Percentiles rank a stretch among this genome's conserved stretches.
phyloP scores from a whole-genome alignment of 2,888 invertebrate genomes.

The Tinea semifulvella region DNA sequence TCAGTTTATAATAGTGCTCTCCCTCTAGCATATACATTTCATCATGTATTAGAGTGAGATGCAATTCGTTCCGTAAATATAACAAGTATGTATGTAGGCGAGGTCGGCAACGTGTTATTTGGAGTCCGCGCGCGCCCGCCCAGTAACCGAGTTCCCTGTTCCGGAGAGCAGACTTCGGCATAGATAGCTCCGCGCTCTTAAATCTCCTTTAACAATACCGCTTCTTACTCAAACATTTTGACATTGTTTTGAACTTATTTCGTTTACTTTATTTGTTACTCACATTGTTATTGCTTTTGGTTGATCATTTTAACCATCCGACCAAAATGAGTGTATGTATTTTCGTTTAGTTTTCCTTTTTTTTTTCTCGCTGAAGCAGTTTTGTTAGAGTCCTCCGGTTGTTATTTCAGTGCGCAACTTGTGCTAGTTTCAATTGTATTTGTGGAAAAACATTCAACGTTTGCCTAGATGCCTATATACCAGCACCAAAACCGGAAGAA shows the following conservation, averaged over 20 bases:
- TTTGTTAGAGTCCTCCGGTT: background rate
- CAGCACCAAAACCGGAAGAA: background rate
- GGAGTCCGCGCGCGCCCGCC: background rate
- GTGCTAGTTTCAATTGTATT: background rate
- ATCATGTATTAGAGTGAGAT: background rate
- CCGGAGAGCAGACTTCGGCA: too few relatives aligned
- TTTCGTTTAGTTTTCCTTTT: background rate
- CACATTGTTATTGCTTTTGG: background rate
- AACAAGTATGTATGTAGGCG: constrained; percentile 1
- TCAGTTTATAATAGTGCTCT: too few relatives aligned
- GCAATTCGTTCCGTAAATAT: background rate
- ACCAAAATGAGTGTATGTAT: constrained; percentile 1
- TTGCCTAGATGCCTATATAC: background rate
- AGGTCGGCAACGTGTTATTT: constrained; percentile 1
- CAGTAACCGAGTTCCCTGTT: too few relatives aligned
- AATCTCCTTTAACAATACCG: too few relatives aligned
- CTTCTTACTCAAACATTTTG: background rate
- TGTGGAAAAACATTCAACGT: background rate
- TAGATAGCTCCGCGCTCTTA: too few relatives aligned
- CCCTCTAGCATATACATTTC: too few relatives aligned
- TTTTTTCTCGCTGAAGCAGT: background rate
- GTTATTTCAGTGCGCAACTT: background rate
- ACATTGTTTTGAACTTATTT: background rate
- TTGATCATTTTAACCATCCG: background rate
- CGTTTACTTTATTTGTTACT: background rate